phyloP scores from a whole-genome alignment of 1,140 invertebrate species.

The Conus ventricosus region DNA sequence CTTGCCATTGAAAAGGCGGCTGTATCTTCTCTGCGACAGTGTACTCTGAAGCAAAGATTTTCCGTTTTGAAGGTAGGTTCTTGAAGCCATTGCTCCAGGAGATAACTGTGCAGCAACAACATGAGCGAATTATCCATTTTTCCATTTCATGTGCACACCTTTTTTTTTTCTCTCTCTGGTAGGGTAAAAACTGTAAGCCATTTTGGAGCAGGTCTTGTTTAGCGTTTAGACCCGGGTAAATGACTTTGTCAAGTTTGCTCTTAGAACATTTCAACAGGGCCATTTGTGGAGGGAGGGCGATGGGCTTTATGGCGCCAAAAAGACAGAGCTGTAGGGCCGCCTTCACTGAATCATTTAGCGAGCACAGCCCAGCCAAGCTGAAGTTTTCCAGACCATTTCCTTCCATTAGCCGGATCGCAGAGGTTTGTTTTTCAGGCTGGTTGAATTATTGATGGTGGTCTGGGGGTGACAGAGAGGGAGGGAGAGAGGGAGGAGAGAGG shows the following conservation, averaged over 20 bases:
- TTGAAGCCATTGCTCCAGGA: no score
- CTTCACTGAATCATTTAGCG: neutral
- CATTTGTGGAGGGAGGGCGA: neutral
- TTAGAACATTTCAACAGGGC: neutral
- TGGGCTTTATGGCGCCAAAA: neutral
- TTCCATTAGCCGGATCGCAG: neutral
- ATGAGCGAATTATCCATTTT: no score
- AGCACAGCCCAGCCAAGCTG: neutral
- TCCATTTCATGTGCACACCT: no score
- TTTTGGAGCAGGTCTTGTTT: neutral
- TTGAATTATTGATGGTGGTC: slow-evolving; percentile 23
- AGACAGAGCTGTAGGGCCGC: neutral
- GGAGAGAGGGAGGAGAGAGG: neutral
- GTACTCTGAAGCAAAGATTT: no score
- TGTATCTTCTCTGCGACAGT: no score
- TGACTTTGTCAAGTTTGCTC: neutral
- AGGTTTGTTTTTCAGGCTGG: slow-evolving; percentile 19
- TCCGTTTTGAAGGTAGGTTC: no score
- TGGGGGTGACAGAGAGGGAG: neutral
- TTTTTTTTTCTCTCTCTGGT: no score
- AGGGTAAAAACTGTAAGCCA: neutral
- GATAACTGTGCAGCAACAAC: no score
- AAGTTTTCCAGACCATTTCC: slow-evolving; percentile 6
- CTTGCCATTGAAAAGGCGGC: no score
- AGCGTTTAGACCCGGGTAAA: neutral